Conservation (phyloP, 2,888 invertebrate species). For the Perdita meconis region DNA sequence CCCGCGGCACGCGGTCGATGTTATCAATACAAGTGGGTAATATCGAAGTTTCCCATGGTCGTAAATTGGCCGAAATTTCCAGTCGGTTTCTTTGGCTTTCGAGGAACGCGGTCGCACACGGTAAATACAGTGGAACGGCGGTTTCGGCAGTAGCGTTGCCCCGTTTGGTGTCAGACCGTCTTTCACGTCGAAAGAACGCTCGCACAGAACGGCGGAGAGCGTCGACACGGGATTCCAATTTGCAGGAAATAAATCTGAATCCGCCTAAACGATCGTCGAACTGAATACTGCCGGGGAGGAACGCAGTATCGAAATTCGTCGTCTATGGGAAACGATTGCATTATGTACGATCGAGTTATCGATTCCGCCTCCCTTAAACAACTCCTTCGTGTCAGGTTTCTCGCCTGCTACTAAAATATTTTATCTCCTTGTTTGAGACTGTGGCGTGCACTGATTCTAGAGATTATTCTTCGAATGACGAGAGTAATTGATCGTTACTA, state of each 20-base stretch:
- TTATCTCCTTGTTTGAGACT: too few relatives aligned
- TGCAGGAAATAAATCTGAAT: constrained; percentile 40
- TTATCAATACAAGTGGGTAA: too few relatives aligned
- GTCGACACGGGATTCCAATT: constrained; percentile 28
- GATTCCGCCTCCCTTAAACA: not conserved
- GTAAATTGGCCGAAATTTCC: constrained; percentile 17
- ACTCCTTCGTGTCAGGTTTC: not conserved
- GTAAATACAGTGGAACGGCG: not conserved
- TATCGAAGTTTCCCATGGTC: not conserved
- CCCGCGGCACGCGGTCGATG: too few relatives aligned
- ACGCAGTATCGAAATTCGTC: not conserved
- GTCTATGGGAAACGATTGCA: constrained; percentile 5
- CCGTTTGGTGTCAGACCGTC: constrained; percentile 23
- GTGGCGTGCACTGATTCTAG: too few relatives aligned
- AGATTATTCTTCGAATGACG: too few relatives aligned
- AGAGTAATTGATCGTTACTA: too few relatives aligned
- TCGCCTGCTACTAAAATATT: not conserved
- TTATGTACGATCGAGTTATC: constrained; percentile 4
- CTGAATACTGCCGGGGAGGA: not conserved
- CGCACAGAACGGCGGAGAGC: not conserved
- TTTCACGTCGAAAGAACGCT: constrained; percentile 18
- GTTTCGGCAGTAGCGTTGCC: constrained; percentile 8
- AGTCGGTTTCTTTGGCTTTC: constrained; percentile 6
- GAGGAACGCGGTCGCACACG: not conserved
- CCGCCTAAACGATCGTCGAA: not conserved